Conservation (phyloP, 2,113 vertebrate species). For the Puffinus mauretanicus region DNA sequence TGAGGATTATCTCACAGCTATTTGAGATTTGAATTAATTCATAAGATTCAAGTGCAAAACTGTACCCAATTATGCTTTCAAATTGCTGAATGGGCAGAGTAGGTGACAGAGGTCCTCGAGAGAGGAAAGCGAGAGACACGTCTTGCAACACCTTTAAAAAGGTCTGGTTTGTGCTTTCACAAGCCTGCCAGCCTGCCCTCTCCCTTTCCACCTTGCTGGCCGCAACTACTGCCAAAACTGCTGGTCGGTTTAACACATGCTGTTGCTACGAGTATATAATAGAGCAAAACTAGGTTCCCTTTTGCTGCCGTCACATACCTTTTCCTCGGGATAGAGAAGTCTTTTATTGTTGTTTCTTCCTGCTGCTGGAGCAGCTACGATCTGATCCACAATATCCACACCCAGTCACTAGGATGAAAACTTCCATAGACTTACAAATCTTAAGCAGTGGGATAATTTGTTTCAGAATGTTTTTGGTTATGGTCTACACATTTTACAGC, state of each 20-base stretch:
- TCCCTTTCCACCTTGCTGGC: neutral
- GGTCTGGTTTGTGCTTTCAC: neutral
- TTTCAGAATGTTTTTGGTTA: neutral
- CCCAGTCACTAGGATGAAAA: neutral
- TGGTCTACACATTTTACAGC: neutral
- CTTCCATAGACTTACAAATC: neutral
- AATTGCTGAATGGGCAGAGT: neutral
- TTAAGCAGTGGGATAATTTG: neutral
- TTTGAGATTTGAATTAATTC: neutral
- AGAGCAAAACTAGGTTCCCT: neutral
- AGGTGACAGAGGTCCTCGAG: neutral
- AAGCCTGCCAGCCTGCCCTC: neutral
- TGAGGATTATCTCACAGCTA: neutral
- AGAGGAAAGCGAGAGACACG: neutral
- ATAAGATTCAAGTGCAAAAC: neutral
- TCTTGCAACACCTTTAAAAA: neutral
- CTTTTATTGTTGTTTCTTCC: neutral
- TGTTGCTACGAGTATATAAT: neutral
- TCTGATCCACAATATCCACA: neutral
- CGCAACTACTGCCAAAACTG: neutral
- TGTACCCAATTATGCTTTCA: neutral
- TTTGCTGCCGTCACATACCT: neutral
- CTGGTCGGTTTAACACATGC: neutral
- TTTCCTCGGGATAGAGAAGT: neutral
- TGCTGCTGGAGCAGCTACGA: neutral